Evolutionary conservation across 1,140 invertebrate genomes (phyloP).

Genomic region (Catajapyx aquilonaris): DNA sequence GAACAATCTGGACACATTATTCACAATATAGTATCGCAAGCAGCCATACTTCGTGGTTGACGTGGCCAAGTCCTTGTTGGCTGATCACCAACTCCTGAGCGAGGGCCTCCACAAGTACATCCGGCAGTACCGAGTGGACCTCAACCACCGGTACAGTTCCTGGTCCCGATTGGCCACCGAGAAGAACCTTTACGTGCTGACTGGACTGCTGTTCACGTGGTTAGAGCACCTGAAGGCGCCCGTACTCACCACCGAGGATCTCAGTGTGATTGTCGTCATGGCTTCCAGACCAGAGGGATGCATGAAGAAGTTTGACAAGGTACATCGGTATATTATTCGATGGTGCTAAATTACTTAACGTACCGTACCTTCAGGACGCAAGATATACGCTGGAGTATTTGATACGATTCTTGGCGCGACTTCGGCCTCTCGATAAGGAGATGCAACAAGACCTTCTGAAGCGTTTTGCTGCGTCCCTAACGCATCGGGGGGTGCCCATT

Average conservation of each 20-base stretch:
- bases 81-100: slow-evolving; percentile 28
- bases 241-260: slow-evolving; percentile 37
- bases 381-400: slow-evolving; percentile 48
- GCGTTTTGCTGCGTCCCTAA: slow-evolving; percentile 35
- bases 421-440: slow-evolving; percentile 33
- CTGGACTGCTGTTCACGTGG: slow-evolving; percentile 43
- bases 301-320: slow-evolving; percentile 35
- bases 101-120: slow-evolving; percentile 27
- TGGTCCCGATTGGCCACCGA: slow-evolving; percentile 42
- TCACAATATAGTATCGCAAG: slow-evolving; percentile 12
- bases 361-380: slow-evolving; percentile 27
- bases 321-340: slow-evolving; percentile 12
- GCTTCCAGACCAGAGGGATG: slow-evolving; percentile 32
- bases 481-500: slow-evolving; percentile 36
- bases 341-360: slow-evolving; percentile 2
- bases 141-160: slow-evolving; percentile 40
- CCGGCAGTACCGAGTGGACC: slow-evolving; percentile 31
- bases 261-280: slow-evolving; percentile 40
- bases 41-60: slow-evolving; percentile 18
- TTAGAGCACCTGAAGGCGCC: slow-evolving; percentile 42
- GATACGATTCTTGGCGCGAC: slow-evolving; percentile 40
- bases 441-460: slow-evolving; percentile 33
- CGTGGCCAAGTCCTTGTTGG: slow-evolving; percentile 24
- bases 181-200: slow-evolving; percentile 34
- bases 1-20: neutral